Conservation (phyloP, 2,113 vertebrate genomes). For the Sterna hirundo region DNA sequence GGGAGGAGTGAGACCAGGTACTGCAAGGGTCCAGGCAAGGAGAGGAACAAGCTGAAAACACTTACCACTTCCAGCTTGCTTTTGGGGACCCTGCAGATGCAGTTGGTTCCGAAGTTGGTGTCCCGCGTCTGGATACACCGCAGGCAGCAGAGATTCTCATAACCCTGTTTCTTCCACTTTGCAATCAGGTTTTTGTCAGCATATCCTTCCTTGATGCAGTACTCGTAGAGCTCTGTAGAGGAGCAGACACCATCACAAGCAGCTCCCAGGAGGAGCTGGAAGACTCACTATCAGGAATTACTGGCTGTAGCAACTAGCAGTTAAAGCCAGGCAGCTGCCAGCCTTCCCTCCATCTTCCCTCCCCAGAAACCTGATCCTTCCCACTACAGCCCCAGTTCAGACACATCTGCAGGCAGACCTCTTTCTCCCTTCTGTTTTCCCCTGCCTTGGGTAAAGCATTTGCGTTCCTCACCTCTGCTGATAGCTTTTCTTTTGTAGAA, state of each 20-base stretch:
- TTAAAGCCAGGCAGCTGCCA: neutral
- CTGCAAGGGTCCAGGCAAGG: neutral
- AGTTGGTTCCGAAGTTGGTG: constrained; percentile 98
- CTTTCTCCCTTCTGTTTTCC: rapidly evolving
- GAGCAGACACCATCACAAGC: neutral
- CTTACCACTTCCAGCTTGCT: constrained; percentile 98
- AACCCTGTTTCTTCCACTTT: constrained; percentile 99
- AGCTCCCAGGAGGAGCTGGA: neutral
- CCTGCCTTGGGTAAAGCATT: neutral
- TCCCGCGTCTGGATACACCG: constrained; percentile 97
- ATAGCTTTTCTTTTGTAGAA: constrained; percentile 98
- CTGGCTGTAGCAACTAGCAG: neutral
- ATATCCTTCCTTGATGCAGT: constrained; percentile 96
- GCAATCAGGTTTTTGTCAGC: constrained; percentile 98
- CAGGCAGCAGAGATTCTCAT: constrained; percentile 96
- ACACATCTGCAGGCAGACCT: rapidly evolving
- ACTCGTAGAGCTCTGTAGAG: constrained; percentile 91
- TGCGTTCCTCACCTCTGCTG: constrained; percentile 86
- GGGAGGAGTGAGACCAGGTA: neutral
- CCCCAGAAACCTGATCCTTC: neutral
- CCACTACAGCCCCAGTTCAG: neutral
- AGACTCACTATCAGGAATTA: neutral
- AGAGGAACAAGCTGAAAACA: neutral
- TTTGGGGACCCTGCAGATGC: constrained; percentile 97
- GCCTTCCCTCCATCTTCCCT: neutral